Evolutionary conservation across 2,888 invertebrate species (phyloP).

Genomic region (Torymus texanus): DNA sequence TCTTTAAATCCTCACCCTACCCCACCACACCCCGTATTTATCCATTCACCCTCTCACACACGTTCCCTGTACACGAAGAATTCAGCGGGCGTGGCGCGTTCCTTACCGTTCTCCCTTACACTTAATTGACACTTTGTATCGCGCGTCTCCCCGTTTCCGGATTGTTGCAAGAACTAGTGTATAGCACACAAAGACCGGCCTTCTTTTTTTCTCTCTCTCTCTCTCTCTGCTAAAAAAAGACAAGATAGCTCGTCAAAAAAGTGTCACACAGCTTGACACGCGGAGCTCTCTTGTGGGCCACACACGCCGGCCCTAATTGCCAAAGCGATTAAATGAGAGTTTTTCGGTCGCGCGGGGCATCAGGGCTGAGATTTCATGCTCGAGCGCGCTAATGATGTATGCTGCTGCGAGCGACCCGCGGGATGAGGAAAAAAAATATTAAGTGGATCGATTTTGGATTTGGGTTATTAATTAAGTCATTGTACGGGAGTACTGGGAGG

Average conservation of each 20-base stretch:
- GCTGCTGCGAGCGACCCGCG: no score
- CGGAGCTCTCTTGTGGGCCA: constrained; percentile 9
- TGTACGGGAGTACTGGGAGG: no score
- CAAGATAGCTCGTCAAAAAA: constrained; percentile 12
- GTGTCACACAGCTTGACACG: constrained; percentile 11
- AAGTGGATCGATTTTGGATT: no score
- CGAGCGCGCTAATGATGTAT: neutral
- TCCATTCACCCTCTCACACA: no score
- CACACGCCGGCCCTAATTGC: constrained; percentile 50
- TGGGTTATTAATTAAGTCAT: no score
- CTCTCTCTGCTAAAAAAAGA: constrained; percentile 11
- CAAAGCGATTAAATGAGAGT: constrained; percentile 50
- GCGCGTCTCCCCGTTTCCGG: constrained; percentile 59
- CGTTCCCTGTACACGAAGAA: neutral
- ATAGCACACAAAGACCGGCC: neutral
- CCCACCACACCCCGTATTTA: no score
- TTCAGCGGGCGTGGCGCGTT: constrained; percentile 54
- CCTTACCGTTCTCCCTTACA: constrained; percentile 56
- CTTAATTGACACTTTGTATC: constrained; percentile 70
- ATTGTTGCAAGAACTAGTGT: constrained; percentile 48
- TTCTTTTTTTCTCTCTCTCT: neutral
- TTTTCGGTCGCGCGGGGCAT: constrained; percentile 14
- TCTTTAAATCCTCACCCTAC: no score
- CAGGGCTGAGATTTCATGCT: neutral
- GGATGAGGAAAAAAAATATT: no score